A percentile compares a stretch with the other conserved stretches of the same genome.
These are phyloP conservation scores for Anoplopoma fimbria DNA, from an alignment of 2,113 vertebrate genomes.

Conservation along the genomic window DNA sequence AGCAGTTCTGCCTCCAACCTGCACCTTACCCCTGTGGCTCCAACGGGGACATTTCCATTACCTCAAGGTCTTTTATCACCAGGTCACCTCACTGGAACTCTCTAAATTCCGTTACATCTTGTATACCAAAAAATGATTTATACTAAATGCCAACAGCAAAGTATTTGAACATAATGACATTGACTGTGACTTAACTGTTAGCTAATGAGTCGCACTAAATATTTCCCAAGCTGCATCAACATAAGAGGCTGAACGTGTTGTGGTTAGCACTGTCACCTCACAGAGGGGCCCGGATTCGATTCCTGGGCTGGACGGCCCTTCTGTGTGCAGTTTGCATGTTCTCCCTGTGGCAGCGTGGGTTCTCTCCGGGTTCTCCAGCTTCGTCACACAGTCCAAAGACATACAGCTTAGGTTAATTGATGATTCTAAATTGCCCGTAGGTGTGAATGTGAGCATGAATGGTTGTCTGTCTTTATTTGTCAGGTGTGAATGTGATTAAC, in stretches of 20 bases:
- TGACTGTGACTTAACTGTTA: background rate
- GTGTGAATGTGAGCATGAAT: too few species aligned
- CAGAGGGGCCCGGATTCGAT: too few species aligned
- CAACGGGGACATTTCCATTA: conserved; percentile 64
- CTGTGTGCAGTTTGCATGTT: too few species aligned
- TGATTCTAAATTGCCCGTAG: too few species aligned
- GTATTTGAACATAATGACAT: background rate
- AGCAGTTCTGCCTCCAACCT: conserved; percentile 61
- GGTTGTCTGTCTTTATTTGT: too few species aligned
- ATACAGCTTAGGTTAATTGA: too few species aligned
- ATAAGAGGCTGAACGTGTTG: background rate
- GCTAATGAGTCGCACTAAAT: background rate
- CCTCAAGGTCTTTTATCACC: conserved; percentile 66
- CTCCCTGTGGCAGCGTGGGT: too few species aligned
- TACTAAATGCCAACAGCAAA: background rate
- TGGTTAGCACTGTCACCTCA: background rate
- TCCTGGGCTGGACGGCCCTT: too few species aligned
- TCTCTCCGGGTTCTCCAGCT: too few species aligned
- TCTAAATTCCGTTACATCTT: conserved; percentile 9
- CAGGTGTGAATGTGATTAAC: too few species aligned
- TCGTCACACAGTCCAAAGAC: too few species aligned
- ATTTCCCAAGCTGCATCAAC: background rate
- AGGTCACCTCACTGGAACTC: conserved; percentile 42
- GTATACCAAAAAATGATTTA: background rate
- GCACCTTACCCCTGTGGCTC: conserved; percentile 53